Evolutionary conservation across 2,113 vertebrate genomes (phyloP), one percentile per base, ranked within the genome.

Genomic region (Chaetodon auriga): DNA sequence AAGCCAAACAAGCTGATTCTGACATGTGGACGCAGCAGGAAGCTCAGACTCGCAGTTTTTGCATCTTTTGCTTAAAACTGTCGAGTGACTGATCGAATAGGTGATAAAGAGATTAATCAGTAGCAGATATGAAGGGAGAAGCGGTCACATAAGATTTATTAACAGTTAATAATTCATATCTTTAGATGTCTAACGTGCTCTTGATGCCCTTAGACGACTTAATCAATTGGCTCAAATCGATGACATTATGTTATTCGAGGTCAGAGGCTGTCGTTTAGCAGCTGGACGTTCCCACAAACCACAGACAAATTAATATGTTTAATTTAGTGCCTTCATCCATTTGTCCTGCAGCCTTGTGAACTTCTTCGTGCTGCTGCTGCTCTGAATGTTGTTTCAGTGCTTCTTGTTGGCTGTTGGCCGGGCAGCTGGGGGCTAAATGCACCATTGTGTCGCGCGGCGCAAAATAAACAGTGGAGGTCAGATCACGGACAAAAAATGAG

Each of bases 151-250:
- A 18, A 30, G 30, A 30, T 30, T 41, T 41, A 41, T 41, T 41
- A 41, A 51, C 12, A 16, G 1, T 68, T 79, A 63, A 84, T 68
- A 68, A 74, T 68, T 75, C 4, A 79, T 69, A 43, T 41, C 18
- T 19, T 51, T 64, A 51, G 75, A 68, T 38, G 48, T 63, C 70
- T 70, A 45, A 63, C 16, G 65, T 1, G 46, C 45, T 16, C 15
- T 68, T 43, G 3, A 45, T 46, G 5, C 13, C 19, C 5, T 43
- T 1, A 18, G 3, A 43, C 35, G 1, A 54, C 4, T 41, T n/a
- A 23, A 54, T 53, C n/a, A 53, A 54, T 23, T 25, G 3, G 2
- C 53, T 73, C 41, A 3, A 62, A 49, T 49, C 49, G 45, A 68
- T 3, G 5, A 2, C 18, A 35, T 57, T 43, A 15, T 21, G 30